Percentiles rank a stretch among this genome's conserved stretches.
Conservation (phyloP, 2,113 vertebrate species). For the Nothoprocta perdicaria region DNA sequence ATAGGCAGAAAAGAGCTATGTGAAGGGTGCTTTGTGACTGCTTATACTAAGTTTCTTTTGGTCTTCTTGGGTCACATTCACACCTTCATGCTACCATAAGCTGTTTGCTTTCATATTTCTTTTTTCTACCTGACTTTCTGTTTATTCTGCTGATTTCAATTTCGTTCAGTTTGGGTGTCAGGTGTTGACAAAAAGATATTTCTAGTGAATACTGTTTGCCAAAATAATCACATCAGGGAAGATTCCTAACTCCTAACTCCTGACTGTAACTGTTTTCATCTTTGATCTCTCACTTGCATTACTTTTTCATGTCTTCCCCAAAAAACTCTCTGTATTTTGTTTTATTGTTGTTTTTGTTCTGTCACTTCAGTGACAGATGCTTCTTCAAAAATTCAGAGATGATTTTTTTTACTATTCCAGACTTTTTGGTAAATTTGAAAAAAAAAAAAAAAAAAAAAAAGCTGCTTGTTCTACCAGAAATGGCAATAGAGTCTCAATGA, state of each 20-base stretch:
- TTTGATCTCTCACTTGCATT: background rate
- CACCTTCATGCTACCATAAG: background rate
- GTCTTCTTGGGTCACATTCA: constrained; percentile 24
- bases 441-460: background rate
- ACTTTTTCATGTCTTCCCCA: background rate
- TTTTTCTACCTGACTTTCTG: background rate
- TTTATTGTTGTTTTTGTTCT: background rate
- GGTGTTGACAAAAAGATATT: background rate
- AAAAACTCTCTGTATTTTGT: background rate
- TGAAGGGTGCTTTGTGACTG: constrained; percentile 33
- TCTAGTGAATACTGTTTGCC: background rate
- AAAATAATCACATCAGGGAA: background rate
- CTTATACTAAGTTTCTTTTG: constrained; percentile 26
- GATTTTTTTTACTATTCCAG: background rate
- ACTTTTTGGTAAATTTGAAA: background rate
- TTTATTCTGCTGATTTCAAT: background rate
- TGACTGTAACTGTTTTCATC: background rate
- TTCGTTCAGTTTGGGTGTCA: background rate
- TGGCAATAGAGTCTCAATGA: background rate
- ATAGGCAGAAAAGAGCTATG: constrained; percentile 11
- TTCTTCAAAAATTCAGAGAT: background rate
- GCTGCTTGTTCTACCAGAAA: background rate
- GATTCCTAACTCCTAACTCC: background rate
- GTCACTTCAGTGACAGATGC: background rate
- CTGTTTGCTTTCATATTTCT: background rate